A percentile compares a stretch with the other conserved stretches of the same genome.
phyloP scores from a whole-genome alignment of 2,797 vertebrate genomes.

The Typhlichthys eigenmanni region DNA sequence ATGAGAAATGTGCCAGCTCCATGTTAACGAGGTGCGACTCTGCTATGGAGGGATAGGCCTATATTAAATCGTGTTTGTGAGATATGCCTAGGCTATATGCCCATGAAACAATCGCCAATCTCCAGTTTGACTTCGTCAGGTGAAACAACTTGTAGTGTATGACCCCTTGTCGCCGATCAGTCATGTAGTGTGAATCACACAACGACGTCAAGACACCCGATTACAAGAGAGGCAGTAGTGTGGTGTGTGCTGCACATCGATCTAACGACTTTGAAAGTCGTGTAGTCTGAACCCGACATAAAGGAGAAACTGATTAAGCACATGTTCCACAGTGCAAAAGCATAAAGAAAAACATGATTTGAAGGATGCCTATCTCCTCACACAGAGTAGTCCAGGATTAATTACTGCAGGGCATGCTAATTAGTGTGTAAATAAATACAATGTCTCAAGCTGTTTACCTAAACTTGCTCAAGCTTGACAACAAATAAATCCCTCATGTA shows the following conservation, averaged over 20 bases:
- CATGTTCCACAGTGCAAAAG: constrained; percentile 65
- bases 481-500: constrained; percentile 77
- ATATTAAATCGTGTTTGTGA: no score
- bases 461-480: constrained; percentile 69
- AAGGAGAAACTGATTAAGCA: constrained; percentile 74
- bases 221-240: no score
- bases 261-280: no score
- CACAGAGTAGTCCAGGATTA: constrained; percentile 62
- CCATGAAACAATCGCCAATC: constrained; percentile 13
- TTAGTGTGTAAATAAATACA: constrained; percentile 80
- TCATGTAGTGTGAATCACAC: no score
- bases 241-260: no score
- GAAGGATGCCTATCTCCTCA: constrained; percentile 59
- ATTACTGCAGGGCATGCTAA: constrained; percentile 78
- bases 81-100: no score
- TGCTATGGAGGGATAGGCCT: no score
- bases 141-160: no score
- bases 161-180: no score
- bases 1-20: no score
- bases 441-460: constrained; percentile 78
- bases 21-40: no score
- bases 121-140: constrained; percentile 6
- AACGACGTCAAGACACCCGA: no score
- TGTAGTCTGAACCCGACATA: constrained; percentile 24
- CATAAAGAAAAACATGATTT: constrained; percentile 72